A percentile compares a stretch with the other conserved stretches of the same genome.
These are phyloP conservation scores for Tricholauxania praeusta DNA, from an alignment of 2,888 invertebrate genomes.

Conservation along the genomic window DNA sequence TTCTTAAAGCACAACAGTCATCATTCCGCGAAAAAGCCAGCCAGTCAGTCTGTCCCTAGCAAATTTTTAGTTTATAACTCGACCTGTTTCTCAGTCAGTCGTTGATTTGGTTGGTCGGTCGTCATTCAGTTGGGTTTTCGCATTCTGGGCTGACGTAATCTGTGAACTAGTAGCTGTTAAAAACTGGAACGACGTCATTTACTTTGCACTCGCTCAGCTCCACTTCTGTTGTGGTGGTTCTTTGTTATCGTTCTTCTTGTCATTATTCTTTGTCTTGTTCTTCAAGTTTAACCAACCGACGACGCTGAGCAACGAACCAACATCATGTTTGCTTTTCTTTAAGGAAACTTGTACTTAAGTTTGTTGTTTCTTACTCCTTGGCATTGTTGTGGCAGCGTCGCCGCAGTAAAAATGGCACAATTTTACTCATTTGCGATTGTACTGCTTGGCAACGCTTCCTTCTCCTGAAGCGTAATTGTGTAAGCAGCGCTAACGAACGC, in stretches of 20 bases:
- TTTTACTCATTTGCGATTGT: not conserved
- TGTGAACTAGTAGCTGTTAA: slow-evolving; percentile 1
- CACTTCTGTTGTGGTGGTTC: slow-evolving; percentile 2
- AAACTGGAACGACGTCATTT: slow-evolving; percentile 15
- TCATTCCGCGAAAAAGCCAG: not conserved
- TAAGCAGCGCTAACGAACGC: not conserved
- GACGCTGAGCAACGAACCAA: not conserved
- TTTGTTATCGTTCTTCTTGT: not conserved
- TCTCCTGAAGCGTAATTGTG: too few relatives aligned
- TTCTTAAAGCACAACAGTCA: not conserved
- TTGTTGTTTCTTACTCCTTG: too few relatives aligned
- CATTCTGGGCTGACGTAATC: slow-evolving; percentile 48
- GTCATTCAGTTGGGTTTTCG: slow-evolving; percentile 36
- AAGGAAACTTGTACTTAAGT: too few relatives aligned
- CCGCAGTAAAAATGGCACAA: too few relatives aligned
- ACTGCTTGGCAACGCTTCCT: not conserved
- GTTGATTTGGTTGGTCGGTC: slow-evolving; percentile 39
- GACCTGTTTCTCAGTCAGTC: slow-evolving; percentile 41
- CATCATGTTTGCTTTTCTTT: slow-evolving; percentile 10
- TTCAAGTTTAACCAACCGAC: too few relatives aligned
- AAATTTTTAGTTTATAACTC: not conserved
- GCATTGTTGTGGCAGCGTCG: too few relatives aligned
- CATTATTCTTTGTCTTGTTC: too few relatives aligned
- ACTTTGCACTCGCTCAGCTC: slow-evolving; percentile 7
- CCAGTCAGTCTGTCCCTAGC: too few relatives aligned